Evolutionary conservation across 2,888 invertebrate species (phyloP).

Genomic region (Thera obeliscata): DNA sequence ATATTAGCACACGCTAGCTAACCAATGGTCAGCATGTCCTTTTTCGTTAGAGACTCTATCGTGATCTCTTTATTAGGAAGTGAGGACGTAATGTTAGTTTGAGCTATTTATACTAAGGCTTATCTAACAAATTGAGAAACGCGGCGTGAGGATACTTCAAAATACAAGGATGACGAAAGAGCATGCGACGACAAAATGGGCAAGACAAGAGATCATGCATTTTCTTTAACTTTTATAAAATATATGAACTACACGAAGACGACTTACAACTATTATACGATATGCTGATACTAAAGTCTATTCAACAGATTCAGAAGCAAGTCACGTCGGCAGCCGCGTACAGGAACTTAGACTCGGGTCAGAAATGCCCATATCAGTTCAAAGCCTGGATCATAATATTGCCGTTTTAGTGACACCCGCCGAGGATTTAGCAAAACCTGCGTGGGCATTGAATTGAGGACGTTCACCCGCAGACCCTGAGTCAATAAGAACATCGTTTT

Average conservation of each 20-base stretch:
- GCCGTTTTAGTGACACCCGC: conserved; percentile 50
- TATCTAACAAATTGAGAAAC: conserved; percentile 35
- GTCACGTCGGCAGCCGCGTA: conserved; percentile 44
- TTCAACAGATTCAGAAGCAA: conserved; percentile 42
- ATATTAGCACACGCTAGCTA: conserved; percentile 63
- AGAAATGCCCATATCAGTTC: conserved; percentile 58
- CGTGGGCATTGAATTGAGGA: conserved; percentile 66
- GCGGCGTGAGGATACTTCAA: background rate
- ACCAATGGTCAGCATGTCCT: conserved; percentile 57
- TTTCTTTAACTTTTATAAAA: background rate
- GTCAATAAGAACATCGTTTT: conserved; percentile 57
- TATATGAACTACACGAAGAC: conserved; percentile 1
- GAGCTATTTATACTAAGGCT: conserved; percentile 45
- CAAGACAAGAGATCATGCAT: background rate
- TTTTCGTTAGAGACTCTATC: conserved; percentile 64
- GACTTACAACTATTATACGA: conserved; percentile 2
- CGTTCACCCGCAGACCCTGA: conserved; percentile 72
- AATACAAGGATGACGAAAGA: background rate
- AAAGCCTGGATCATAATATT: conserved; percentile 44
- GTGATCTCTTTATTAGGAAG: conserved; percentile 76
- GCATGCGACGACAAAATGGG: background rate
- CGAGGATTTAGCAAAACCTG: conserved; percentile 51
- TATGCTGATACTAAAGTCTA: conserved; percentile 22
- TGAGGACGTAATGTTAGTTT: conserved; percentile 50
- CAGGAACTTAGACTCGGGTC: conserved; percentile 54